Evolutionary conservation across 2,797 vertebrate species (phyloP).

Genomic region (Sebastolobus altivelis): DNA sequence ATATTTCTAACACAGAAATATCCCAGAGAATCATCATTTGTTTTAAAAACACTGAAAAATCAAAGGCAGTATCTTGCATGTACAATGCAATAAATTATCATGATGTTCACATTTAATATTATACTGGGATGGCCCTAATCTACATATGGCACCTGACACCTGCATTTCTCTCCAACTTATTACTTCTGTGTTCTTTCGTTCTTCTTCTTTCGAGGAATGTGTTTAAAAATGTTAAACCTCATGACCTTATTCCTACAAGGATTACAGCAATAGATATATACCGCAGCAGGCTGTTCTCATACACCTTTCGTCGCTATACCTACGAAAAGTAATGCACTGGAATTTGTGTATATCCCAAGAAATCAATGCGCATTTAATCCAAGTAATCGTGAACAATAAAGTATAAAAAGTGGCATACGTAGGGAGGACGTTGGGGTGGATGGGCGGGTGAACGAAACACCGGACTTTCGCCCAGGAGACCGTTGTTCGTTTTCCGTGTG

Average conservation of each 20-base stretch:
- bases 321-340: too few relatives aligned
- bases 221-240: background rate
- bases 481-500: too few relatives aligned
- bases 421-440: too few relatives aligned
- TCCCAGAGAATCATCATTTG: background rate
- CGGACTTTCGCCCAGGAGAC: too few relatives aligned
- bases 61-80: background rate
- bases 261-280: slow-evolving; percentile 9
- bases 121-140: background rate
- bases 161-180: background rate
- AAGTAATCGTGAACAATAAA: too few relatives aligned
- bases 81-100: background rate
- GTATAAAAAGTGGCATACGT: too few relatives aligned
- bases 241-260: background rate
- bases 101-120: background rate
- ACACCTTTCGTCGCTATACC: too few relatives aligned
- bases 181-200: background rate
- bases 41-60: background rate
- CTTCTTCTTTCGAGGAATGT: background rate
- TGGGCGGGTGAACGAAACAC: too few relatives aligned
- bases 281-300: too few relatives aligned
- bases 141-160: background rate
- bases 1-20: background rate
- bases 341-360: too few relatives aligned
- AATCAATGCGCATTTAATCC: too few relatives aligned